phyloP scores from a whole-genome alignment of 1,140 invertebrate genomes.

The Apolygus lucorum region DNA sequence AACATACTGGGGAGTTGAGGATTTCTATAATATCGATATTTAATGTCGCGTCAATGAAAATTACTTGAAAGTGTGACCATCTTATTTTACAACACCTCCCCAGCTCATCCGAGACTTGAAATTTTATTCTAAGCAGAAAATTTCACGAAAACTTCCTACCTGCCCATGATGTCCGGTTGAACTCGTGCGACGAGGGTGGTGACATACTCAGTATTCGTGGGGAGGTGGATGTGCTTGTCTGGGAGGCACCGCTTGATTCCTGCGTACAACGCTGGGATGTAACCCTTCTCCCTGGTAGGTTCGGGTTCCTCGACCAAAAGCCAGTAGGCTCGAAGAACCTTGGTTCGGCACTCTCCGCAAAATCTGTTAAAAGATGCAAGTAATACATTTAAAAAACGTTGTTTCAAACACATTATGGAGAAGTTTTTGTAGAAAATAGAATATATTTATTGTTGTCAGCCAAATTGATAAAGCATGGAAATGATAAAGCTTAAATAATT shows the following conservation, averaged over 20 bases:
- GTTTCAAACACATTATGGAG: slow-evolving; percentile 18
- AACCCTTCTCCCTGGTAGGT: slow-evolving; percentile 76
- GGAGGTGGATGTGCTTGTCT: slow-evolving; percentile 78
- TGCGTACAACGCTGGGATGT: slow-evolving; percentile 72
- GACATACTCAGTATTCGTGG: slow-evolving; percentile 78
- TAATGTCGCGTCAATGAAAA: too few relatives aligned
- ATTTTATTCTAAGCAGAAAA: too few relatives aligned
- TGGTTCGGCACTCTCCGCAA: slow-evolving; percentile 83
- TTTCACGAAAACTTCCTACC: too few relatives aligned
- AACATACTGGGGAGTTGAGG: too few relatives aligned
- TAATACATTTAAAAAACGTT: too few relatives aligned
- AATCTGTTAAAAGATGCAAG: slow-evolving; percentile 50
- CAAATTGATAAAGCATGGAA: slow-evolving; percentile 23
- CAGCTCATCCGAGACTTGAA: too few relatives aligned
- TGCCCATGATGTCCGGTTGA: slow-evolving; percentile 76
- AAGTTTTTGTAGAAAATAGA: too few relatives aligned
- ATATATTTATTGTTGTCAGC: too few relatives aligned
- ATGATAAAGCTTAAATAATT: too few relatives aligned
- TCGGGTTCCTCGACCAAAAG: slow-evolving; percentile 77
- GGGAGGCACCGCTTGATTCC: slow-evolving; percentile 76
- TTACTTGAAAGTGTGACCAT: too few relatives aligned
- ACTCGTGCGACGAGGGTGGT: slow-evolving; percentile 74
- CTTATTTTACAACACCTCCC: too few relatives aligned
- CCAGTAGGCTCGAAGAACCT: slow-evolving; percentile 77
- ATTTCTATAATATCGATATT: too few relatives aligned